Evolutionary conservation across 2,113 vertebrate species (phyloP).

Genomic region (Willisornis vidua): DNA sequence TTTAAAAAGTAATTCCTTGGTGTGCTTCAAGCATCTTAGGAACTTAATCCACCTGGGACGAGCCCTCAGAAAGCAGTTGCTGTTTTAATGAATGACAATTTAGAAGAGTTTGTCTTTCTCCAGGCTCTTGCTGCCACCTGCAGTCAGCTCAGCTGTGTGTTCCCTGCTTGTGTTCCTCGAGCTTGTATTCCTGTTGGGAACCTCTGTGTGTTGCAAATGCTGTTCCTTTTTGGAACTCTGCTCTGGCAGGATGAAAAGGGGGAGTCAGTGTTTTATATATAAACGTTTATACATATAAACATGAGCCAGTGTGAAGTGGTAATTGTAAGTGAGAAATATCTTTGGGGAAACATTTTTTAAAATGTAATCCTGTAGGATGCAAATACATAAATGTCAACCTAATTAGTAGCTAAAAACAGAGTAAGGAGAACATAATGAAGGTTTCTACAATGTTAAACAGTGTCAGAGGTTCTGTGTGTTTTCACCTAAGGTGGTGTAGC

Average conservation of each 20-base stretch:
- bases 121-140: slow-evolving; percentile 69
- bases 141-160: not conserved
- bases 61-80: not conserved
- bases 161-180: rapidly evolving
- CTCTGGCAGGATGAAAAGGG: not conserved
- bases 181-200: rapidly evolving
- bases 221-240: not conserved
- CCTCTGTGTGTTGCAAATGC: rapidly evolving
- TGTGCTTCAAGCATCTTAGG: not conserved
- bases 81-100: not conserved
- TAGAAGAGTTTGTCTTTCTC: not conserved
- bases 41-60: slow-evolving; percentile 9
- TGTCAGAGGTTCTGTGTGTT: not conserved
- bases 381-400: not conserved
- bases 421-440: not conserved
- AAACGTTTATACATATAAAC: not conserved
- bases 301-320: not conserved
- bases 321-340: not conserved
- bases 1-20: not conserved
- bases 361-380: not conserved
- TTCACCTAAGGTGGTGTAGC: not conserved
- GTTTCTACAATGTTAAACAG: not conserved
- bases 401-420: not conserved
- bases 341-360: not conserved
- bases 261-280: not conserved